Base-by-base conservation (phyloP, 1,140 invertebrate genomes). In the Aphidius gifuensis region DNA sequence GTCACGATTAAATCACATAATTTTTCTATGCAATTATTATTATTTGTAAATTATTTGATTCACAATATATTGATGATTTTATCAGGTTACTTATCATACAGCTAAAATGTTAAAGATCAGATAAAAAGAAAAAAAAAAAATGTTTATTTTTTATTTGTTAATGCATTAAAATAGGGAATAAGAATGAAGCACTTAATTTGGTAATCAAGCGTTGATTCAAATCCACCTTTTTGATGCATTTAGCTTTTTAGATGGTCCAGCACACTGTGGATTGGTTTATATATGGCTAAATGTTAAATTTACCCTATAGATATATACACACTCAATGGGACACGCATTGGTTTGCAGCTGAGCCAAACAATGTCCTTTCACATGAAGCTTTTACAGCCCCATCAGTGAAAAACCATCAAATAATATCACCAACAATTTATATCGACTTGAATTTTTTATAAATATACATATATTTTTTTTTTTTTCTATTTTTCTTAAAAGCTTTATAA, bases 341-440 rank as follows among this genome's bases (percentile, higher is more conserved):
- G 66, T 64, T 56, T 64, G 72, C 78, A 80, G 78, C 79, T 80
- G 78, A 79, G 69, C 71, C 72, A 77, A 80, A 80, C 77, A 81
- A 79, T 80, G 76, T 79, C 70, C 66, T 78, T 80, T 79, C 77
- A 80, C 78, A 78, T 79, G 74, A 74, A 66, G 79, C 78, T 81
- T 80, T 81, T 79, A 79, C 70, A 71, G 71, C 74, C 74, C 74
- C 65, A 78, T 74, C 70, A 23, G 23, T 23, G 23, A 23, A 23
- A 66, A 68, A 63, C 60, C 62, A 38, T 38, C 32, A 8, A 9
- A 11, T 38, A 48, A 32, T 43, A 39, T 9, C 40, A 11, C 9
- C 58, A 50, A 23, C 23, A 23, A 23, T 23, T 23, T 23, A 23
- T 23, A 23, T 23, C 23, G 23, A 23, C 23, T 23, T 23, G 23